Evolutionary conservation across 1,140 invertebrate genomes (phyloP).

Genomic region (Temnothorax curvispinosus): DNA sequence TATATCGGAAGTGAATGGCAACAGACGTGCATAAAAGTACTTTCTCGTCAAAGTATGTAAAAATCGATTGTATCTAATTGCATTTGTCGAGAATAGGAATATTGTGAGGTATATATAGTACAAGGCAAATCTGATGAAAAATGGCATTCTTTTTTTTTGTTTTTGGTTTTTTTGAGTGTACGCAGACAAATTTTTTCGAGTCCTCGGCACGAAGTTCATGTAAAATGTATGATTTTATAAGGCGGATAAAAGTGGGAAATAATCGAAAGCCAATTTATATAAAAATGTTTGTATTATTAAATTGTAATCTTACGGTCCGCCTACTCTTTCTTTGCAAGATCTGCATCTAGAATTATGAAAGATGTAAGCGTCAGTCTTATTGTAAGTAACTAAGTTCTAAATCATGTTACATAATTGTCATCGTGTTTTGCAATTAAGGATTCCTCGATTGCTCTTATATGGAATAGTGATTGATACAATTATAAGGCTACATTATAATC

Average conservation of each 20-base stretch:
- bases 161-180: constrained; percentile 61
- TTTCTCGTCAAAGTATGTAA: constrained; percentile 57
- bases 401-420: constrained; percentile 56
- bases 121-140: constrained; percentile 37
- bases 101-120: constrained; percentile 52
- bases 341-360: constrained; percentile 68
- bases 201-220: constrained; percentile 42
- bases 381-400: constrained; percentile 71
- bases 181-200: constrained; percentile 56
- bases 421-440: constrained; percentile 64
- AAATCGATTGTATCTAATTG: constrained; percentile 56
- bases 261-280: constrained; percentile 56
- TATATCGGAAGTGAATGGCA: constrained; percentile 69
- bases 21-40: constrained; percentile 59
- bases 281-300: constrained; percentile 56
- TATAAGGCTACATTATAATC: constrained; percentile 37
- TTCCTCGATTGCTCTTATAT: constrained; percentile 65
- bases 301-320: constrained; percentile 33
- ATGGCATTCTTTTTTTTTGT: constrained; percentile 50
- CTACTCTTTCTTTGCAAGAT: constrained; percentile 59
- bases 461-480: constrained; percentile 41
- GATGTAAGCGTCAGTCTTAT: constrained; percentile 66
- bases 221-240: constrained; percentile 60
- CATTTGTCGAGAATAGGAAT: constrained; percentile 49
- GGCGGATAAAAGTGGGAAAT: constrained; percentile 35